Percentiles rank a stretch among this genome's conserved stretches.
These are phyloP conservation scores for Drosophila paulistorum DNA, from an alignment of 1,140 invertebrate species.

Conservation along the genomic window DNA sequence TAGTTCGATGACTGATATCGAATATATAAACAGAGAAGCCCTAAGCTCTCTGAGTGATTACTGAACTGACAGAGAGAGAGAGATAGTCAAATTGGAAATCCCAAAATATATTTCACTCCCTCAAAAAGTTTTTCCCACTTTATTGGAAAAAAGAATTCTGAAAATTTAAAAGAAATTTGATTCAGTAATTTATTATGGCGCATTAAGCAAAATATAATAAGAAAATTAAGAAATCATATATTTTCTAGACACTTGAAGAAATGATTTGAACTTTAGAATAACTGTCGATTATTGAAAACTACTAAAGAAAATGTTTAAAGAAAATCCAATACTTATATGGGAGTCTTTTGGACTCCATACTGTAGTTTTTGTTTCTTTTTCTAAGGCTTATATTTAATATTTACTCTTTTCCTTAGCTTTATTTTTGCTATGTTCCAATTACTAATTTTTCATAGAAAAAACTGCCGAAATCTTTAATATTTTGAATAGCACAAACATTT, in stretches of 20 bases:
- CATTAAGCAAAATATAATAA: background rate
- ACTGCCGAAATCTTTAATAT: too few species aligned
- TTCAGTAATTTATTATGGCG: background rate
- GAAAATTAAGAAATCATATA: constrained; percentile 1
- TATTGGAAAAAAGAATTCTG: constrained; percentile 1
- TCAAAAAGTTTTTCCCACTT: background rate
- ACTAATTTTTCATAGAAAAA: too few species aligned
- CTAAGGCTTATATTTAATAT: too few species aligned
- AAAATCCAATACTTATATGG: too few species aligned
- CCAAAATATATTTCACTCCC: background rate
- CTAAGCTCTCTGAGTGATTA: background rate
- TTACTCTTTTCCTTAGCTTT: too few species aligned
- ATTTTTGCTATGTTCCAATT: too few species aligned
- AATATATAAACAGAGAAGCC: background rate
- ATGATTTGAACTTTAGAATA: background rate
- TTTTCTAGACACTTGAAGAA: background rate
- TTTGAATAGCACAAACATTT: too few species aligned
- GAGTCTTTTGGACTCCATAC: too few species aligned
- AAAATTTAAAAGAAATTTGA: constrained; percentile 2
- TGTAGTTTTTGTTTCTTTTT: too few species aligned
- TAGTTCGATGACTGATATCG: constrained; percentile 8
- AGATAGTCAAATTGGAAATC: background rate
- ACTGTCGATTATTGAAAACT: background rate
- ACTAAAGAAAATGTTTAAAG: background rate
- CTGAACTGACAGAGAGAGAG: background rate